Evolutionary conservation across 2,113 vertebrate species (phyloP).

Genomic region (Xyrauchen texanus): DNA sequence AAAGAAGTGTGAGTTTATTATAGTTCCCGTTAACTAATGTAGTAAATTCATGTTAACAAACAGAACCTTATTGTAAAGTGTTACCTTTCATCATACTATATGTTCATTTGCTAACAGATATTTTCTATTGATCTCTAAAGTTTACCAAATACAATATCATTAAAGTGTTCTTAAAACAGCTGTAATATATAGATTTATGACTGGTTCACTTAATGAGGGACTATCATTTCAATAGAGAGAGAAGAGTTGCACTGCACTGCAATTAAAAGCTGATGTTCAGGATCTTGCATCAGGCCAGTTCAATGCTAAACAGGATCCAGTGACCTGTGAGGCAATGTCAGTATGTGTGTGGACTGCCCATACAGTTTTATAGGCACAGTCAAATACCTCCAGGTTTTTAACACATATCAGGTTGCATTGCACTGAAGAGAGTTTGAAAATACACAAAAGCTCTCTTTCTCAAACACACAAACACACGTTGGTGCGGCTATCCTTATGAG

Average conservation of each 20-base stretch:
- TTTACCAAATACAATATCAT: too few species aligned
- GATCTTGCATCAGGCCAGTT: not conserved
- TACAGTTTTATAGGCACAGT: conserved; percentile 2
- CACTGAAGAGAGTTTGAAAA: not conserved
- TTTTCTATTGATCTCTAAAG: too few species aligned
- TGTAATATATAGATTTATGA: conserved; percentile 14
- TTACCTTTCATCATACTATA: too few species aligned
- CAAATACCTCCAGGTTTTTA: conserved; percentile 2
- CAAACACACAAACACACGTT: too few species aligned
- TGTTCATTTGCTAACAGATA: too few species aligned
- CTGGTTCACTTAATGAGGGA: conserved; percentile 6
- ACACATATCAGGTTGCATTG: conserved; percentile 7
- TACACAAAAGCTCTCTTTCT: not conserved
- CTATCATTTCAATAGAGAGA: conserved; percentile 10
- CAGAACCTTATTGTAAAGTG: too few species aligned
- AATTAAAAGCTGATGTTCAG: conserved; percentile 17
- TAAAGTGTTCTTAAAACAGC: not conserved
- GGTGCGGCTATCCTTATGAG: too few species aligned
- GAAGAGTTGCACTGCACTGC: not conserved
- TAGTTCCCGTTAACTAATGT: too few species aligned
- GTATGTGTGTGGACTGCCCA: not conserved
- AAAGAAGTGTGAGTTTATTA: too few species aligned
- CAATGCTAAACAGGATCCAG: not conserved
- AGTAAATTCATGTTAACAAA: too few species aligned
- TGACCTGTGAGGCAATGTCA: not conserved